Evolutionary conservation across 2,113 vertebrate species (phyloP).

Genomic region (Rana temporaria): DNA sequence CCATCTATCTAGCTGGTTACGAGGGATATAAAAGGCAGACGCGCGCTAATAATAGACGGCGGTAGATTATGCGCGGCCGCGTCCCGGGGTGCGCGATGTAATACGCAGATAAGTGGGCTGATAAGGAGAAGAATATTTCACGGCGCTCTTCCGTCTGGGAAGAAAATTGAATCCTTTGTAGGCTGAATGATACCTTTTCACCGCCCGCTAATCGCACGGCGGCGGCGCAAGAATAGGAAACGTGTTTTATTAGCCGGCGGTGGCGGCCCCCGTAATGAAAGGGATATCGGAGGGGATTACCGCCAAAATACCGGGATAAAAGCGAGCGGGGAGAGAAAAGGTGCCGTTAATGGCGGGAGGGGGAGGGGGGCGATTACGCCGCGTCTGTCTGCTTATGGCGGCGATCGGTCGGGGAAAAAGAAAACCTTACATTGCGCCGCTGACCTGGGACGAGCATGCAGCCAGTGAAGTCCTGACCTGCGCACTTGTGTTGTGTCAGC

Average conservation of each 20-base stretch:
- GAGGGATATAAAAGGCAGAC: not conserved
- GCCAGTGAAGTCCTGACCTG: too few relatives aligned
- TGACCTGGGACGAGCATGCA: too few relatives aligned
- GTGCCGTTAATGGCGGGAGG: not conserved
- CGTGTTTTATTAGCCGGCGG: not conserved
- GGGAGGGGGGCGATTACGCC: not conserved
- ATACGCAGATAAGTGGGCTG: not conserved
- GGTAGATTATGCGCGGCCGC: not conserved
- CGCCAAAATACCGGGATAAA: not conserved
- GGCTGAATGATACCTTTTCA: not conserved
- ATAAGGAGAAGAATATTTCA: not conserved
- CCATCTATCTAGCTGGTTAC: not conserved
- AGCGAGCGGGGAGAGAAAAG: not conserved
- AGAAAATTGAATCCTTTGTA: conserved; percentile 16
- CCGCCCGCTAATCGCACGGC: not conserved
- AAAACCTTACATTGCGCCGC: too few relatives aligned
- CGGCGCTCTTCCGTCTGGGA: not conserved
- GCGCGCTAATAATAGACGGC: not conserved
- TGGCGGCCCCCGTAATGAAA: too few relatives aligned
- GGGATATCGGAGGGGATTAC: not conserved
- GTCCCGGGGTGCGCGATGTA: not conserved
- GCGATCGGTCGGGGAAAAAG: too few relatives aligned
- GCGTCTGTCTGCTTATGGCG: not conserved
- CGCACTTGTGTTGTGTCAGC: too few relatives aligned
- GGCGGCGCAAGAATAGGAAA: too few relatives aligned